Evolutionary conservation across 1,140 invertebrate genomes (phyloP).

Genomic region (Drosophila tani): DNA sequence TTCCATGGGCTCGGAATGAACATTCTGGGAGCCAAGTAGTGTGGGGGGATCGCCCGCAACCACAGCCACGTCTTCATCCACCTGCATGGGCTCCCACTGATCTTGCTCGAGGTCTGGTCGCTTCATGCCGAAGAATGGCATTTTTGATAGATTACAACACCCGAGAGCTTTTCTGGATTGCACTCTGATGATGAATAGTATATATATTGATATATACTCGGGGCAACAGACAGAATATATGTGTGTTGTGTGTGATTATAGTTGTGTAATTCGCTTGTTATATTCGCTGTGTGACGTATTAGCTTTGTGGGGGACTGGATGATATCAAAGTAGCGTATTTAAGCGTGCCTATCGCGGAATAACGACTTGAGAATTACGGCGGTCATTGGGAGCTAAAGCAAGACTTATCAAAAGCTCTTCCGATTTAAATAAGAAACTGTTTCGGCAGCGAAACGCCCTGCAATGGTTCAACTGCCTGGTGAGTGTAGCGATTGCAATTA

Average conservation of each 20-base stretch:
- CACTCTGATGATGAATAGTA: neutral
- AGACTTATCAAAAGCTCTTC: neutral
- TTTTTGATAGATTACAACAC: neutral
- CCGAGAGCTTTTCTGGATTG: neutral
- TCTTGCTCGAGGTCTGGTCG: neutral
- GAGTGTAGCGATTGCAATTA: neutral
- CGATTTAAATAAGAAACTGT: neutral
- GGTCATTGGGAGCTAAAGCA: neutral
- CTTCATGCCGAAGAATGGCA: neutral
- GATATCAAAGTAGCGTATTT: neutral
- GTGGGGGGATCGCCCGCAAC: neutral
- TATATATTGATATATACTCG: neutral
- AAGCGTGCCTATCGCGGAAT: neutral
- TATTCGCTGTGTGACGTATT: neutral
- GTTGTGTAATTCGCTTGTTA: neutral
- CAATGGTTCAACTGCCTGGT: neutral
- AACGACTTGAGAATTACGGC: neutral
- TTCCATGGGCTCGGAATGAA: neutral
- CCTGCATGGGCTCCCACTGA: conserved; percentile 7
- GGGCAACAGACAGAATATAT: neutral
- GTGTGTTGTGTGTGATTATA: neutral
- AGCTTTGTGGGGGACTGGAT: neutral
- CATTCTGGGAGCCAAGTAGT: neutral
- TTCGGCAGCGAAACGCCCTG: too few relatives aligned
- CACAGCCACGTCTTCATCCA: neutral